Evolutionary conservation across 1,140 invertebrate species (phyloP).

Genomic region (Charaxes varanes): DNA sequence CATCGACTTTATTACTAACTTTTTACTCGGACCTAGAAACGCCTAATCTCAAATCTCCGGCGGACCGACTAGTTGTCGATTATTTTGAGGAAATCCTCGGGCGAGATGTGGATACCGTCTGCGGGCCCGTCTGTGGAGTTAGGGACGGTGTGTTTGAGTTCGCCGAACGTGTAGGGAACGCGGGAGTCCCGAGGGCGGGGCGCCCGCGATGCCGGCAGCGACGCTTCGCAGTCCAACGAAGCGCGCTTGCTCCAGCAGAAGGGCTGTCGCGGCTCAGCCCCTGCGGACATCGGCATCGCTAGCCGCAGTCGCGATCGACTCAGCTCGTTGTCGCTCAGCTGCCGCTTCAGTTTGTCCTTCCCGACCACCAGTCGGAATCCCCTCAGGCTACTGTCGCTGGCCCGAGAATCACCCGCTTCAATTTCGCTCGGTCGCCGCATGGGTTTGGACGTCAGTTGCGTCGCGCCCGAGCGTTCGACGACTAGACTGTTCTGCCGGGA

Average conservation of each 20-base stretch:
- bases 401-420: slow-evolving; percentile 29
- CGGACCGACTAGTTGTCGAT: slow-evolving; percentile 45
- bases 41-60: slow-evolving; percentile 17
- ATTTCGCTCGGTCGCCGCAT: slow-evolving; percentile 44
- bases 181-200: too few species aligned
- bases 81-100: slow-evolving; percentile 57
- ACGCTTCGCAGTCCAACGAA: slow-evolving; percentile 39
- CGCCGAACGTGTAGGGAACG: slow-evolving; percentile 51
- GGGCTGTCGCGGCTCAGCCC: slow-evolving; percentile 42
- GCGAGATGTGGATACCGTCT: slow-evolving; percentile 38
- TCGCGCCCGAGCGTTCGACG: slow-evolving; percentile 32
- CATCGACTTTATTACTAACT: slow-evolving; percentile 33
- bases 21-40: slow-evolving; percentile 35
- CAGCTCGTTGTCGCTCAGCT: slow-evolving; percentile 54
- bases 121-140: slow-evolving; percentile 33
- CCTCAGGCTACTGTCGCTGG: slow-evolving; percentile 25
- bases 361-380: slow-evolving; percentile 57
- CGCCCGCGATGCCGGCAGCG: slow-evolving; percentile 21
- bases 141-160: slow-evolving; percentile 56
- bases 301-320: slow-evolving; percentile 38
- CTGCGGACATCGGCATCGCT: slow-evolving; percentile 58
- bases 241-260: slow-evolving; percentile 47
- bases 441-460: slow-evolving; percentile 24
- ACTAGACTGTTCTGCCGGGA: slow-evolving; percentile 46
- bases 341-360: slow-evolving; percentile 51